Conservation (phyloP, 2,797 vertebrate species). For the Enteromius afrohamiltoni region DNA sequence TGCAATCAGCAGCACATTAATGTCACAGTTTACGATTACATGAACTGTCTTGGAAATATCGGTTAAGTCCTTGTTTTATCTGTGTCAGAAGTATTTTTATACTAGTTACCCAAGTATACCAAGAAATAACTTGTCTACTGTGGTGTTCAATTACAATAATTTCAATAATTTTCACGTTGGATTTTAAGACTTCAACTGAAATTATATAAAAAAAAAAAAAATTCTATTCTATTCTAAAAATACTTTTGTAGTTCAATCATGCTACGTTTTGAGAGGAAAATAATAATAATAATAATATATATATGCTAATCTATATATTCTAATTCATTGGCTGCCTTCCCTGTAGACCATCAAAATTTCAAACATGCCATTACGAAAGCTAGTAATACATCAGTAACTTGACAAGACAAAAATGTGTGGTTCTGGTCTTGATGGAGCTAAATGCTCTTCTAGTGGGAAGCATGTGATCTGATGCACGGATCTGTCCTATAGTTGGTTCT, state of each 20-base stretch:
- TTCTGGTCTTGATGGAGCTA: background rate
- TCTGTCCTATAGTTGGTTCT: background rate
- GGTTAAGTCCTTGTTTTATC: background rate
- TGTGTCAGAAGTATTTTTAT: background rate
- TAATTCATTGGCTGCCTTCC: background rate
- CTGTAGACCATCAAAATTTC: background rate
- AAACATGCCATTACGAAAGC: background rate
- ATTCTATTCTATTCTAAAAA: too few relatives aligned
- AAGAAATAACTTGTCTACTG: background rate
- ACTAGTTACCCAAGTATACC: background rate
- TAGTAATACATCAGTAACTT: background rate
- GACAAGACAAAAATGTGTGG: background rate
- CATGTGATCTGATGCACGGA: background rate
- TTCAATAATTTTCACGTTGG: background rate
- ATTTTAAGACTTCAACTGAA: too few relatives aligned
- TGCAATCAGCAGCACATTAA: background rate
- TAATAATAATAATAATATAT: too few relatives aligned
- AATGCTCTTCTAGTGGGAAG: background rate
- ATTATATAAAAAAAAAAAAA: too few relatives aligned
- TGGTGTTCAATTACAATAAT: background rate
- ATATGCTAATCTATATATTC: background rate
- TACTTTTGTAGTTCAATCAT: too few relatives aligned
- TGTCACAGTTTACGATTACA: background rate
- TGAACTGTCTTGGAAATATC: background rate
- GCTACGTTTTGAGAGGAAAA: background rate